Conservation (phyloP, 2,113 vertebrate genomes). For the Hydropotes inermis region DNA sequence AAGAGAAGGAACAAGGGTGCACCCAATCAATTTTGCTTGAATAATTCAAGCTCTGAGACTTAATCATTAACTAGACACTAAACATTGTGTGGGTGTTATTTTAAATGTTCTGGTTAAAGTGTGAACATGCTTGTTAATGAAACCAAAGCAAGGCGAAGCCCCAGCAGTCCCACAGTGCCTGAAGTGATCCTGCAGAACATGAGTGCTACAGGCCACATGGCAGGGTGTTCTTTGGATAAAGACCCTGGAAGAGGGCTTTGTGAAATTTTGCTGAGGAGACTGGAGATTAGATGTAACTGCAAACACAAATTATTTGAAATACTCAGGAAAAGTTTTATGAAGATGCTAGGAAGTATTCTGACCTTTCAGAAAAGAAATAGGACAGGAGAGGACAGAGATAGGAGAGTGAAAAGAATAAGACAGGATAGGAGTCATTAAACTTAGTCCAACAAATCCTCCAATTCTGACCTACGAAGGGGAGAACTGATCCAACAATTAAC, state of each 20-base stretch:
- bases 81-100: conserved; percentile 61
- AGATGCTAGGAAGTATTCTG: not conserved
- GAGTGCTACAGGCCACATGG: not conserved
- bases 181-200: not conserved
- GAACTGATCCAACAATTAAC: not conserved
- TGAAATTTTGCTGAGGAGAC: not conserved
- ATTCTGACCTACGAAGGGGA: not conserved
- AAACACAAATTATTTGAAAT: conserved; percentile 24
- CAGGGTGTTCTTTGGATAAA: not conserved
- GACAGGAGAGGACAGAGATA: not conserved
- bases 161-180: not conserved
- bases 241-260: conserved; percentile 2
- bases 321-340: conserved; percentile 29
- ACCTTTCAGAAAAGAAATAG: not conserved
- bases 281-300: not conserved
- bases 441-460: not conserved
- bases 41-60: conserved; percentile 67
- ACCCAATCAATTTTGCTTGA: conserved; percentile 68
- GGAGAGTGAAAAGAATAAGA: not conserved
- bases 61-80: conserved; percentile 72
- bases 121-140: conserved; percentile 72
- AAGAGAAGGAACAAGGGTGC: conserved; percentile 48
- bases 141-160: conserved; percentile 50
- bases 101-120: conserved; percentile 62
- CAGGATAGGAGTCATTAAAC: not conserved